phyloP scores from a whole-genome alignment of 2,797 vertebrate species.

The Trachurus trachurus region DNA sequence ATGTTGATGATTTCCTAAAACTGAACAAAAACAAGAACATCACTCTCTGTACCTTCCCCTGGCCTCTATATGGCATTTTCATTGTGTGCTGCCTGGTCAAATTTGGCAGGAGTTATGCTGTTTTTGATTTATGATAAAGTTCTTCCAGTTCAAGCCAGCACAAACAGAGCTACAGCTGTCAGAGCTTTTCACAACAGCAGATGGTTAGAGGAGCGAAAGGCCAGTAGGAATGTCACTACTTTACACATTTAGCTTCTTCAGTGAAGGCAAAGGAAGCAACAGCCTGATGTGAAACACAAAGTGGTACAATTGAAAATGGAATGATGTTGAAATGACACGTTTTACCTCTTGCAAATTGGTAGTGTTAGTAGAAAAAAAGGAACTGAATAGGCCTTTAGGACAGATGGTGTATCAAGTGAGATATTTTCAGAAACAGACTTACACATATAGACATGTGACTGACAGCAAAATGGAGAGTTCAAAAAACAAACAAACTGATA shows the following conservation, averaged over 20 bases:
- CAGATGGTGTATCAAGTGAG: not conserved
- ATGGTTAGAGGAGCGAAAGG: conserved; percentile 38
- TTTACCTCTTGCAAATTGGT: not conserved
- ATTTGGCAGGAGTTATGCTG: conserved; percentile 34
- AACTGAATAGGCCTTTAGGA: not conserved
- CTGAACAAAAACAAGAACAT: conserved; percentile 5
- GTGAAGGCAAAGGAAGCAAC: conserved; percentile 22
- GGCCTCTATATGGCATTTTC: conserved; percentile 10
- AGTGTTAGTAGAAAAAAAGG: not conserved
- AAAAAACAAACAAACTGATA: not conserved
- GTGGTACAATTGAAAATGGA: not conserved
- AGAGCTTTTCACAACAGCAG: conserved; percentile 42
- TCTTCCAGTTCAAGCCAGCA: conserved; percentile 18
- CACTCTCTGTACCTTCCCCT: not conserved
- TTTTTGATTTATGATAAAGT: conserved; percentile 52
- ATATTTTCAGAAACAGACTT: not conserved
- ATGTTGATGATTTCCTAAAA: conserved; percentile 19
- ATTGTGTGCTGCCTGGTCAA: conserved; percentile 23
- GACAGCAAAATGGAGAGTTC: not conserved
- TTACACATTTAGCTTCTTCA: conserved; percentile 52
- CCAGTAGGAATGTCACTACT: conserved; percentile 27
- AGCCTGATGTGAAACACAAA: conserved; percentile 10
- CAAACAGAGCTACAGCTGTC: conserved; percentile 42
- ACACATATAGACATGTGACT: not conserved
- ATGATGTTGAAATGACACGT: not conserved